These are phyloP conservation scores for Drosophila jambulina DNA, from an alignment of 1,140 invertebrate genomes.

Conservation along the genomic window DNA sequence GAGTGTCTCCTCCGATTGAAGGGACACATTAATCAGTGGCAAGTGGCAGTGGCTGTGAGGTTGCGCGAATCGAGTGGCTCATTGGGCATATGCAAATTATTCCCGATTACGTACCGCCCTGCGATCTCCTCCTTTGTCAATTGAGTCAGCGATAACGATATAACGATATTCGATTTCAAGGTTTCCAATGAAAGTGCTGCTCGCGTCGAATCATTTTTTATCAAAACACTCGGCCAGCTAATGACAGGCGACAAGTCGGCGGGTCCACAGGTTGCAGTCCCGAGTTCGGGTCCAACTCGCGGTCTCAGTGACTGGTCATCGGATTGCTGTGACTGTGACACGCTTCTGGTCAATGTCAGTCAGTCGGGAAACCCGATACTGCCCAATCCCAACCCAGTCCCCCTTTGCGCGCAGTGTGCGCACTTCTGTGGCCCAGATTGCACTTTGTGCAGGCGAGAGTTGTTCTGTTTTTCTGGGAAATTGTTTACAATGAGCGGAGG, in stretches of 20 bases:
- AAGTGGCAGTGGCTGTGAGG: slow-evolving; percentile 48
- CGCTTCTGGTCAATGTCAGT: slow-evolving; percentile 76
- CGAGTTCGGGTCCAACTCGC: not conserved
- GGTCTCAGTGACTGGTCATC: slow-evolving; percentile 19
- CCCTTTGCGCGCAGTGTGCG: slow-evolving; percentile 17
- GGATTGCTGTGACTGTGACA: slow-evolving; percentile 45
- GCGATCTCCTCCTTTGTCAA: slow-evolving; percentile 35
- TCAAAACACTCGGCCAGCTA: slow-evolving; percentile 61
- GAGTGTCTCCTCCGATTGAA: slow-evolving; percentile 26
- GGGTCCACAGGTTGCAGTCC: slow-evolving; percentile 24
- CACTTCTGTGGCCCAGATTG: slow-evolving; percentile 58
- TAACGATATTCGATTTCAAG: slow-evolving; percentile 63
- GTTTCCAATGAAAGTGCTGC: slow-evolving; percentile 66
- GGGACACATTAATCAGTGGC: slow-evolving; percentile 69
- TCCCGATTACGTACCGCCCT: slow-evolving; percentile 32
- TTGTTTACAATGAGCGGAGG: slow-evolving; percentile 25
- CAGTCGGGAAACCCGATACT: slow-evolving; percentile 25
- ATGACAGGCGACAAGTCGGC: slow-evolving; percentile 78
- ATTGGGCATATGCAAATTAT: slow-evolving; percentile 73
- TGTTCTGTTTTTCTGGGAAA: slow-evolving; percentile 36
- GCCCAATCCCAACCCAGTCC: slow-evolving; percentile 14
- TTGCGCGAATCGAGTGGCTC: slow-evolving; percentile 75
- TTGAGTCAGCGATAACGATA: slow-evolving; percentile 46
- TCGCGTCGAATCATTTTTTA: slow-evolving; percentile 66
- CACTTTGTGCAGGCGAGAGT: slow-evolving; percentile 46